Percentiles rank a stretch among this genome's conserved stretches.
Evolutionary conservation across 2,797 vertebrate species (phyloP).

Genomic region (Peromyscus nudipes): DNA sequence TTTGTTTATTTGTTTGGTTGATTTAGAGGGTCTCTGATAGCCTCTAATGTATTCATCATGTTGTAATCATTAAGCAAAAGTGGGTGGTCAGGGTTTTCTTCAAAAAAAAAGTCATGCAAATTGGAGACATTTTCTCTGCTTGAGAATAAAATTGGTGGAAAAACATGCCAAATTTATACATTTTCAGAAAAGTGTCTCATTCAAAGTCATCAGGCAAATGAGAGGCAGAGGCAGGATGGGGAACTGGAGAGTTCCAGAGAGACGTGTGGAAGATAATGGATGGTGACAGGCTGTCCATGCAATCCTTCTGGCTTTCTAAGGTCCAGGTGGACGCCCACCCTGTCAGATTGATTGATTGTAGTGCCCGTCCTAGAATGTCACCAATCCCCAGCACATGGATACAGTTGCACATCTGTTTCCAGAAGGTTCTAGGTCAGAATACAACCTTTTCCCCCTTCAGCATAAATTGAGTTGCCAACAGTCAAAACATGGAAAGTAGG

Average conservation of each 20-base stretch:
- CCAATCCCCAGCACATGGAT: slow-evolving; percentile 50
- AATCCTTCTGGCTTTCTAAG: slow-evolving; percentile 55
- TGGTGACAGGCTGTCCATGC: slow-evolving; percentile 53
- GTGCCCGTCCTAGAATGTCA: neutral
- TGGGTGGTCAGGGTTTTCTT: neutral
- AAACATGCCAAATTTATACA: slow-evolving; percentile 33
- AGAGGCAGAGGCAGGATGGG: slow-evolving; percentile 19
- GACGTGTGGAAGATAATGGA: slow-evolving; percentile 57
- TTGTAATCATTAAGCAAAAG: slow-evolving; percentile 21
- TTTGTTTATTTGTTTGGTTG: neutral
- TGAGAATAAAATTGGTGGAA: slow-evolving; percentile 39
- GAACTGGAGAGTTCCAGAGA: slow-evolving; percentile 55
- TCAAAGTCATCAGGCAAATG: slow-evolving; percentile 68
- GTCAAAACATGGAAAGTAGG: neutral
- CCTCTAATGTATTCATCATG: slow-evolving; percentile 19
- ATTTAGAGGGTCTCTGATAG: neutral
- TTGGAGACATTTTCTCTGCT: slow-evolving; percentile 34
- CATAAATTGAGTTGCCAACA: neutral
- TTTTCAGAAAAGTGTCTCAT: slow-evolving; percentile 50
- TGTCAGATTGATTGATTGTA: slow-evolving; percentile 66
- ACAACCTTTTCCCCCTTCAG: neutral
- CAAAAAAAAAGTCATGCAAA: slow-evolving; percentile 23
- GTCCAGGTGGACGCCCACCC: slow-evolving; percentile 48
- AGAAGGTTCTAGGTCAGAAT: slow-evolving; percentile 19
- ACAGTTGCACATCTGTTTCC: neutral